Evolutionary conservation across 2,797 vertebrate species (phyloP), one percentile per base, ranked within the genome.

Genomic region (Oryzias dopingdopingensis): DNA sequence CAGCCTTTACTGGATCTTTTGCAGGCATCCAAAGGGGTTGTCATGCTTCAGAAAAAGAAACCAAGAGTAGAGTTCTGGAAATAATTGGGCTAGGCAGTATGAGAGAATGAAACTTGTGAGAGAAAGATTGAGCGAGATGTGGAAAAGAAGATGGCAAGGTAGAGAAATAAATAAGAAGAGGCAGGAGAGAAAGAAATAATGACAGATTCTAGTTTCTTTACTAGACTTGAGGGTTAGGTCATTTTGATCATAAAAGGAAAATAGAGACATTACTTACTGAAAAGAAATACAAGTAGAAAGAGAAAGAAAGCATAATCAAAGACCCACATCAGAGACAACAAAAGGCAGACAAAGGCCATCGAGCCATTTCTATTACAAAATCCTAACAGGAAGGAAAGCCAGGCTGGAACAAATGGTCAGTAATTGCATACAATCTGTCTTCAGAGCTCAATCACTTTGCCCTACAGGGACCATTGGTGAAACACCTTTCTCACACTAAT

Each of bases 371-470:
- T 65, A 83, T 87, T 82, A 85, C 65, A 64, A 29, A 57, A 49
- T 56, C 55, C 22, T 44, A 54, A 70, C 47, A 26, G 66, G 62
- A 24, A 65, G 60, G 55, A 64, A 42, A 65, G 57, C 61, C 60
- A 46, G 26, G 45, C 78, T 72, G 82, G 83, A 87, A 85, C 84
- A 85, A 90, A 88, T 85, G 81, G 85, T 82, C 77, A 68, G 78
- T 87, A 88, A 88, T 90, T 88, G 86, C 72, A 75, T 77, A 76
- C 85, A 82, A 85, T 88, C 82, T 75, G 82, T 88, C 86, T 86
- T 84, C 80, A 75, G 82, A 88, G 82, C 80, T 88, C 83, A 83
- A 87, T 87, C 86, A 84, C 82, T 80, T 68, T 23, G 62, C 77
- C 84, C 79, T 62, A 81, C 18, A 54, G 86, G 76, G 65, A 56